These are phyloP conservation scores for Embiotoca jacksoni DNA, from an alignment of 2,113 vertebrate genomes.

Conservation along the genomic window DNA sequence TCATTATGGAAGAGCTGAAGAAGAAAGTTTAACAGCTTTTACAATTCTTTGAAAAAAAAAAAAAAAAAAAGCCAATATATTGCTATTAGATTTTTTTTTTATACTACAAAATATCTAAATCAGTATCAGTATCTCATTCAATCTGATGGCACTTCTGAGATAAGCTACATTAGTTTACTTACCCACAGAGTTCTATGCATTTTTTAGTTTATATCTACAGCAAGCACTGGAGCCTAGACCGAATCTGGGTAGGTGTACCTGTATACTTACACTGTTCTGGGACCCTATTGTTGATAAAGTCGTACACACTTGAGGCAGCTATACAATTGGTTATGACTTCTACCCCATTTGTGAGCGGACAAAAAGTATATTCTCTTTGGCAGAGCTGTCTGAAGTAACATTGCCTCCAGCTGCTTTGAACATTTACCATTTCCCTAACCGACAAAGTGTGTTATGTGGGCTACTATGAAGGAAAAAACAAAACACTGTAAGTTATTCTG, in stretches of 20 bases:
- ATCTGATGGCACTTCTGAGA: neutral
- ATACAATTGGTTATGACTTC: conserved; percentile 42
- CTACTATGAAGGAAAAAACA: conserved; percentile 10
- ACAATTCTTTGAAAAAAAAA: no score
- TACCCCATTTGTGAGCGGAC: conserved; percentile 45
- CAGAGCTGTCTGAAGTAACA: conserved; percentile 37
- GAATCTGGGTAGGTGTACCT: neutral
- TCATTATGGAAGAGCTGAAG: no score
- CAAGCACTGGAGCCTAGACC: neutral
- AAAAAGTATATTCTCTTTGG: conserved; percentile 55
- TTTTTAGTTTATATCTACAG: neutral
- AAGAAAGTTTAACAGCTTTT: no score
- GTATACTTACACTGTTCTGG: conserved; percentile 5
- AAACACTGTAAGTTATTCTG: conserved; percentile 24
- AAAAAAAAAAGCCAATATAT: no score
- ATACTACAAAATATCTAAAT: neutral
- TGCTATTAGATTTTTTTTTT: no score
- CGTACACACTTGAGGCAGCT: conserved; percentile 35
- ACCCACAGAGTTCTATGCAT: neutral
- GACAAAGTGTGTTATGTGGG: conserved; percentile 33
- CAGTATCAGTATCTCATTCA: neutral
- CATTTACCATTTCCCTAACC: conserved; percentile 39
- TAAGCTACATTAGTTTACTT: neutral
- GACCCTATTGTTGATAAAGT: conserved; percentile 29
- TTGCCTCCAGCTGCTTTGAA: conserved; percentile 52